Percentiles rank a stretch among this genome's conserved stretches.
phyloP scores from a whole-genome alignment of 2,113 vertebrate species.

The Dermatemys mawii region DNA sequence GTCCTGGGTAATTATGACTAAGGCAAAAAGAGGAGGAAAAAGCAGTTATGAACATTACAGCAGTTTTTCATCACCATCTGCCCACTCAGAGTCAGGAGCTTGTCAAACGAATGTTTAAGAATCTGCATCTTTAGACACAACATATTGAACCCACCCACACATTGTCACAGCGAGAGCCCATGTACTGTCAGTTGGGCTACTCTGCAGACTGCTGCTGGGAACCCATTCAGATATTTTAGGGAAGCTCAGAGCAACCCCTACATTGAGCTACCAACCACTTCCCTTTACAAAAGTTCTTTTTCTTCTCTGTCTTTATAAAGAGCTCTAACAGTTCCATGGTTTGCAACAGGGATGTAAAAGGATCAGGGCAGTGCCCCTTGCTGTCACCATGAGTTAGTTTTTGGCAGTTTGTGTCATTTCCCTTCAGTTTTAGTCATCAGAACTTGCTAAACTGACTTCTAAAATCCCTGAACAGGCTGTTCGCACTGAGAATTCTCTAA shows the following conservation, averaged over 20 bases:
- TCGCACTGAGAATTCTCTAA: not conserved
- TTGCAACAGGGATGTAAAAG: not conserved
- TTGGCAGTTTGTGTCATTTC: not conserved
- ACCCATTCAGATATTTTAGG: no score
- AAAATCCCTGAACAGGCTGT: not conserved
- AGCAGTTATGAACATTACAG: not conserved
- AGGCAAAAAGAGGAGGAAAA: not conserved
- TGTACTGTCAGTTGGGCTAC: not conserved
- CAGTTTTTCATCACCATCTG: not conserved
- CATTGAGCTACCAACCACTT: not conserved
- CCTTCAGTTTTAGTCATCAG: fast-evolving
- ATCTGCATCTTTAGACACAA: not conserved
- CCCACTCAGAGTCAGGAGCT: not conserved
- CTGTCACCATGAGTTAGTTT: fast-evolving
- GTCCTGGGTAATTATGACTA: not conserved
- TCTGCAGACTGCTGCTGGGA: not conserved
- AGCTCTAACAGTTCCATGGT: not conserved
- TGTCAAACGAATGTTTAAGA: not conserved
- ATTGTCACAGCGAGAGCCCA: not conserved
- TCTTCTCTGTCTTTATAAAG: not conserved
- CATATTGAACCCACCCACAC: not conserved
- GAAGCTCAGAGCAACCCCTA: no score
- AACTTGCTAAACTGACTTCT: not conserved
- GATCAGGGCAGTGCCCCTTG: not conserved
- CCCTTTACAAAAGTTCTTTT: not conserved